Evolutionary conservation across 2,113 vertebrate genomes (phyloP).

Genomic region (Uria aalge): DNA sequence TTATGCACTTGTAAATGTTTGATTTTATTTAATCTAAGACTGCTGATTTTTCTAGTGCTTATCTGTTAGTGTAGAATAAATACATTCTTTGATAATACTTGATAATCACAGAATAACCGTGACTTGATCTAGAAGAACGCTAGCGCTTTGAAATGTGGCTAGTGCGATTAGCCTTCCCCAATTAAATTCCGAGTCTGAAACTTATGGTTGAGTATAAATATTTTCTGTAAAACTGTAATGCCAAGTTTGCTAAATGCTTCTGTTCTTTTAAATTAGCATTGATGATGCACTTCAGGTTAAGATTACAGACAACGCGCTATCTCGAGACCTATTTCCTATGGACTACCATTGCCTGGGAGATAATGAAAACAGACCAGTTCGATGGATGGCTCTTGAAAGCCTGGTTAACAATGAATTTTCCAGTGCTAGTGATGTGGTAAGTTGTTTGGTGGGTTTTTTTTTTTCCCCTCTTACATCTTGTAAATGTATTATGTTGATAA

Average conservation of each 20-base stretch:
- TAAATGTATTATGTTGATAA: neutral
- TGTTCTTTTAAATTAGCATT: conserved; percentile 78
- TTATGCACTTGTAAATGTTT: neutral
- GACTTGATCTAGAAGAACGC: neutral
- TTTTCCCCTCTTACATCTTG: rapidly evolving
- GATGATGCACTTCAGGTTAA: conserved; percentile 98
- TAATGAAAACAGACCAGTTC: conserved; percentile 95
- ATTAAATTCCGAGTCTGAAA: rapidly evolving
- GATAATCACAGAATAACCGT: neutral
- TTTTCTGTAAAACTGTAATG: neutral
- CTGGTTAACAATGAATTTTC: conserved; percentile 97
- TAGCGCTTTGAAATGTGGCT: neutral
- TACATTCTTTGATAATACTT: neutral
- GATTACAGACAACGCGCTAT: conserved; percentile 96
- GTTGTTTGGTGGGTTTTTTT: neutral
- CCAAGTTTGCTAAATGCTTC: neutral
- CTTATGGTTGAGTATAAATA: neutral
- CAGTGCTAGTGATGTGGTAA: conserved; percentile 96
- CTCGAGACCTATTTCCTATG: conserved; percentile 98
- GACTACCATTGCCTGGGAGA: conserved; percentile 99
- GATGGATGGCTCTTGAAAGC: conserved; percentile 99
- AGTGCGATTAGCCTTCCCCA: neutral
- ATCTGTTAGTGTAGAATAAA: neutral
- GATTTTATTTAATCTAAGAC: neutral
- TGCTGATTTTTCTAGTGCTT: neutral